Conservation (phyloP, 2,888 invertebrate genomes). For the Ichneumoninae sp. region DNA sequence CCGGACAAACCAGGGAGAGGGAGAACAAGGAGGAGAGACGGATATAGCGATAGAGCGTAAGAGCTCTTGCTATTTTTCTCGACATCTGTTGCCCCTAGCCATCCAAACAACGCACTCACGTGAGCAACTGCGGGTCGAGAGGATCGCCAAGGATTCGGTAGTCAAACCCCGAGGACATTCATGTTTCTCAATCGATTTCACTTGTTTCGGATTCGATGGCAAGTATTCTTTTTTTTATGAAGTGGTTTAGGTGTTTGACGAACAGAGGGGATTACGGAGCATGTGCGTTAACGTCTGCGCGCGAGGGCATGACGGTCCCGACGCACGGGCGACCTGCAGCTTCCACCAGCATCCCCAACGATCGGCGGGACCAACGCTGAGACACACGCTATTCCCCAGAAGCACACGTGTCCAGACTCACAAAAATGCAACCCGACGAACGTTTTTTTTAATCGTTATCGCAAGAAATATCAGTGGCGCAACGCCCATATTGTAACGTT, state of each 20-base stretch:
- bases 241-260: slow-evolving; percentile 1
- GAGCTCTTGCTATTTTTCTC: slow-evolving; percentile 35
- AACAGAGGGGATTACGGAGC: slow-evolving; percentile 21
- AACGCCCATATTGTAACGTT: slow-evolving; percentile 55
- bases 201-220: background rate
- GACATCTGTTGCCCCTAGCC: slow-evolving; percentile 44
- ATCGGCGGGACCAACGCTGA: slow-evolving; percentile 76
- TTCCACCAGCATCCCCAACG: slow-evolving; percentile 22
- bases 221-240: background rate
- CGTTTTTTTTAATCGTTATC: slow-evolving; percentile 48
- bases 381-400: slow-evolving; percentile 70
- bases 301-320: slow-evolving; percentile 22
- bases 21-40: background rate
- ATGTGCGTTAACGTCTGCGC: slow-evolving; percentile 45
- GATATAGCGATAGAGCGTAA: slow-evolving; percentile 5
- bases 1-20: slow-evolving; percentile 1
- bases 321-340: slow-evolving; percentile 49
- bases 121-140: slow-evolving; percentile 11
- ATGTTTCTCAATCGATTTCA: slow-evolving; percentile 7
- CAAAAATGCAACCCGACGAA: slow-evolving; percentile 76
- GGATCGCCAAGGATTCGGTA: slow-evolving; percentile 27
- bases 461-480: slow-evolving; percentile 55
- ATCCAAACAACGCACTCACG: slow-evolving; percentile 34
- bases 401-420: slow-evolving; percentile 80
- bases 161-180: slow-evolving; percentile 4